Evolutionary conservation across 2,797 vertebrate genomes (phyloP), one percentile per base, ranked within the genome.

Genomic region (Chelonia mydas): DNA sequence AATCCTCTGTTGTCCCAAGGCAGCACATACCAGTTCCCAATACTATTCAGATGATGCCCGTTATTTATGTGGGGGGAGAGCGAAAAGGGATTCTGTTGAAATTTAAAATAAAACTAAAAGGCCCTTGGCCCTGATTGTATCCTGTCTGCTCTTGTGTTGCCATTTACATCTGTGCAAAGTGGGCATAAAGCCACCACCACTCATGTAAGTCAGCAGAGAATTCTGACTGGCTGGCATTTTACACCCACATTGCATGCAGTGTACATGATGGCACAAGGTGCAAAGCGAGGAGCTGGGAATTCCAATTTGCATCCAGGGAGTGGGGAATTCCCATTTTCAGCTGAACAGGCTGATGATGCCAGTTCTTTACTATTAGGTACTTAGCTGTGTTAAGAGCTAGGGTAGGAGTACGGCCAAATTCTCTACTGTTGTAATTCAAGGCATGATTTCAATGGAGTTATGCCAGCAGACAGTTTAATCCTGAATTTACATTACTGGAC

Each of bases 11-110:
- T 21, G 5, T 72, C 19, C 10, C 19, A 72, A 12, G 37, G 19
- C 68, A 72, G 68, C 19, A 72, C 0, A 5, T 23, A 11, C 68
- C 10, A 78, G 90, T 96, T 90, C 55, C 0, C 1, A 2, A 55
- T 77, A 28, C 45, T 86, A 88, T 88, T 89, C 94, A 90, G 83
- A 83, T 84, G 91, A 90, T 72, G 74, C 1, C 3, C 59, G 19
- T 41, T 72, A 72, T 72, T 72, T n/a, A 72, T 72, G 53, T 9
- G 21, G 21, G 37, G 37, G 19, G 5, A 5, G 21, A 72, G 19
- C 41, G 21, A 72, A 72, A 23, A 25, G 68, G 68, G n/a, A 72
- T 37, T 72, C 21, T 72, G 78, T n/a, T 1, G 4, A 54, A 92
- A 72, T 59, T 87, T 21, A 12, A 89, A 89, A 54, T 88, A 68